Evolutionary conservation across 1,140 invertebrate species (phyloP).

Genomic region (Aphidius ervi): DNA sequence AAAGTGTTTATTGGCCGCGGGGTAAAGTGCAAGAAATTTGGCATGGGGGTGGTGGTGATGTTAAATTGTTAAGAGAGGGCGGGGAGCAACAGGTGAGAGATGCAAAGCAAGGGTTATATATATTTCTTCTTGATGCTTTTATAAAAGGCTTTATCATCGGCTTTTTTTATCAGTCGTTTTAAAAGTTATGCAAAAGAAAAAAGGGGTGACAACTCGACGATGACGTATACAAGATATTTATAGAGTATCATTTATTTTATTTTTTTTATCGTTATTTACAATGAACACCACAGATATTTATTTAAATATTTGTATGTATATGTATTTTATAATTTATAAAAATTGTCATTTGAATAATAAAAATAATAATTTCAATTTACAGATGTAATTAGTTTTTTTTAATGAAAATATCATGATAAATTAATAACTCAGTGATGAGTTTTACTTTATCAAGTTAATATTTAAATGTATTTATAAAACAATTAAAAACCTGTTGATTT

Average conservation of each 20-base stretch:
- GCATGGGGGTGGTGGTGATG: slow-evolving; percentile 24
- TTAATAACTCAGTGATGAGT: too few relatives aligned
- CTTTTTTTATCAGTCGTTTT: slow-evolving; percentile 1
- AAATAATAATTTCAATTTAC: too few relatives aligned
- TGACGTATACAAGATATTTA: not conserved
- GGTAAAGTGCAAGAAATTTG: slow-evolving; percentile 18
- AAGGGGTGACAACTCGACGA: not conserved
- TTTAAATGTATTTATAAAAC: too few relatives aligned
- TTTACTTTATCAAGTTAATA: too few relatives aligned
- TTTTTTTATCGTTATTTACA: too few relatives aligned
- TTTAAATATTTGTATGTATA: too few relatives aligned
- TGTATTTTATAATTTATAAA: too few relatives aligned
- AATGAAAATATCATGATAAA: not conserved
- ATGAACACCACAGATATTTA: too few relatives aligned
- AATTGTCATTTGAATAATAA: not conserved
- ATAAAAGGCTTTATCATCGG: slow-evolving; percentile 22
- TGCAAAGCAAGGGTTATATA: slow-evolving; percentile 52
- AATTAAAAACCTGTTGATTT: not conserved
- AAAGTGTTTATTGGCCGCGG: too few relatives aligned
- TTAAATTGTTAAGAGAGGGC: slow-evolving; percentile 37
- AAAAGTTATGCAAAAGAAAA: slow-evolving; percentile 7
- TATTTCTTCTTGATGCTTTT: slow-evolving; percentile 33
- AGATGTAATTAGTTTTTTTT: too few relatives aligned
- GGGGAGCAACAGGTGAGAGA: slow-evolving; percentile 50
- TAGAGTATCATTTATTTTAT: too few relatives aligned